These are phyloP conservation scores for Drosophila ogumai DNA, from an alignment of 1,140 invertebrate species.

Conservation along the genomic window DNA sequence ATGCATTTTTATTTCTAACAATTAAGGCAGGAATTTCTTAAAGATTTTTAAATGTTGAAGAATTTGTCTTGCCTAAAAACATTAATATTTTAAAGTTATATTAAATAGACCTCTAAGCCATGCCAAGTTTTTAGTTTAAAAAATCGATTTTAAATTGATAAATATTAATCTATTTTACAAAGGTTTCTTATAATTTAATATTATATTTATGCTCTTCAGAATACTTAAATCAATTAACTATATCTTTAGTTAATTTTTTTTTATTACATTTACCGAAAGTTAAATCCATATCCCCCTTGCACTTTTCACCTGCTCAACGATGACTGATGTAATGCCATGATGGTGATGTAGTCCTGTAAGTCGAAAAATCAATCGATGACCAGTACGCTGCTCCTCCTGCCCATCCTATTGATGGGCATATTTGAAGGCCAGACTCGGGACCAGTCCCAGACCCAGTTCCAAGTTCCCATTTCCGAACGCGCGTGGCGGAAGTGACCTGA, in stretches of 20 bases:
- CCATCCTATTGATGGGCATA: slow-evolving; percentile 58
- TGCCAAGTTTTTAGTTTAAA: too few relatives aligned
- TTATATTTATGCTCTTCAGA: too few relatives aligned
- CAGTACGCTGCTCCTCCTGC: slow-evolving; percentile 19
- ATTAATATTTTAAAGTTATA: too few relatives aligned
- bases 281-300: not conserved
- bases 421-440: slow-evolving; percentile 68
- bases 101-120: too few relatives aligned
- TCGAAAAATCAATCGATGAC: slow-evolving; percentile 66
- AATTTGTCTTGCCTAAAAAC: too few relatives aligned
- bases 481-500: slow-evolving; percentile 76
- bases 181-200: too few relatives aligned
- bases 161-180: too few relatives aligned
- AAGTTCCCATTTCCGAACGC: slow-evolving; percentile 29
- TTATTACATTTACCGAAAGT: not conserved
- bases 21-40: too few relatives aligned
- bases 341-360: slow-evolving; percentile 60
- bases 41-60: not conserved
- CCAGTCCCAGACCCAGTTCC: slow-evolving; percentile 28
- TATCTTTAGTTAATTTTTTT: too few relatives aligned
- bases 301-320: not conserved
- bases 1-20: not conserved
- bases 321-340: slow-evolving; percentile 29
- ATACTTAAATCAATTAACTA: too few relatives aligned
- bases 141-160: too few relatives aligned